Evolutionary conservation across 2,797 vertebrate genomes (phyloP).

Genomic region (Agapornis canus): DNA sequence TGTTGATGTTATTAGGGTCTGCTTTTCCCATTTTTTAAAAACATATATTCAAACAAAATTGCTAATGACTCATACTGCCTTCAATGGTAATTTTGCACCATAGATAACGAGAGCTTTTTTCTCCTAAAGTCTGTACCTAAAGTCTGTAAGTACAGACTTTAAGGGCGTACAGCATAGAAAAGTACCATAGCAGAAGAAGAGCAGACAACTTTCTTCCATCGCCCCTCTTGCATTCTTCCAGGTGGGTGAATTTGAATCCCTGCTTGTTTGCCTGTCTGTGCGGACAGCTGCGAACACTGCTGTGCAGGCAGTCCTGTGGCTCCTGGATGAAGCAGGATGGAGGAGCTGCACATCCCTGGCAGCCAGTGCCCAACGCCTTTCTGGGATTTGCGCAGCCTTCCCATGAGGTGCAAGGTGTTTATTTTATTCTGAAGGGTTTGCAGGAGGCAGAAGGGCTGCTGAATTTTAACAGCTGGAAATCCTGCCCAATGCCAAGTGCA

Average conservation of each 20-base stretch:
- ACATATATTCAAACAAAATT: neutral
- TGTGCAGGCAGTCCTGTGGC: neutral
- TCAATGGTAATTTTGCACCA: neutral
- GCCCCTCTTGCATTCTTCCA: rapidly evolving
- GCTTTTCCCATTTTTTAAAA: neutral
- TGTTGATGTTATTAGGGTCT: neutral
- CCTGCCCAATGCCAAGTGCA: neutral
- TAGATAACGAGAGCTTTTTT: neutral
- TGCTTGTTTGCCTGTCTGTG: neutral
- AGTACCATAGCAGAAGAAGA: rapidly evolving
- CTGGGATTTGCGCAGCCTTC: neutral
- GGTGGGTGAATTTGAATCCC: neutral
- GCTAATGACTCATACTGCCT: neutral
- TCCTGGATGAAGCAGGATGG: neutral
- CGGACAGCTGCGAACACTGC: neutral
- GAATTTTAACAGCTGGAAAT: neutral
- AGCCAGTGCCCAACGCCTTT: neutral
- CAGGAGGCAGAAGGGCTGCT: neutral
- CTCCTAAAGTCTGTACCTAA: too few species aligned
- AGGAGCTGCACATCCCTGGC: neutral
- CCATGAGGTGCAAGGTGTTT: rapidly evolving
- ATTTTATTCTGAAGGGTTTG: neutral
- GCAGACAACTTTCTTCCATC: neutral
- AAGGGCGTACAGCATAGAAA: neutral
- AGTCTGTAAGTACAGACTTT: neutral